These are phyloP conservation scores for Pediacus dermestoides DNA, from an alignment of 2,888 invertebrate genomes.

Conservation along the genomic window DNA sequence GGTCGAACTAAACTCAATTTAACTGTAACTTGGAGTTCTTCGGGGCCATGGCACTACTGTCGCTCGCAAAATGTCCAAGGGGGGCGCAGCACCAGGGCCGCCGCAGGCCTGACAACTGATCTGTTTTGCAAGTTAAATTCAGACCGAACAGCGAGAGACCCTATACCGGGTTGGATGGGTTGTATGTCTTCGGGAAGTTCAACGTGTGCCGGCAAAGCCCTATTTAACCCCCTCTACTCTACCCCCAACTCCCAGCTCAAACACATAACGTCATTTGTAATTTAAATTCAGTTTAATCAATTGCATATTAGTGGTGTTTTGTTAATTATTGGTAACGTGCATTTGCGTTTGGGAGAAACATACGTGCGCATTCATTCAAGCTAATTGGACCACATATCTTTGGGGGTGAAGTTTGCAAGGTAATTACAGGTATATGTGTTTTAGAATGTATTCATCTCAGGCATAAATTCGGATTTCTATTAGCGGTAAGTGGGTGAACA, in stretches of 20 bases:
- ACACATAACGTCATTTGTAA: conserved; percentile 34
- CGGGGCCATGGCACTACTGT: conserved; percentile 28
- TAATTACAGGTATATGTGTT: too few relatives aligned
- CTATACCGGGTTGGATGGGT: conserved; percentile 1
- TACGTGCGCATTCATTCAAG: too few relatives aligned
- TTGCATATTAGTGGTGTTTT: conserved; percentile 27
- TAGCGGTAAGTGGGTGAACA: too few relatives aligned
- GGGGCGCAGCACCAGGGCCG: conserved; percentile 23
- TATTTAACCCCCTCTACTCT: conserved; percentile 22
- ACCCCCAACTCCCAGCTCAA: conserved; percentile 5
- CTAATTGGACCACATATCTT: too few relatives aligned
- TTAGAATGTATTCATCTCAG: too few relatives aligned
- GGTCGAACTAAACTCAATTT: conserved; percentile 40
- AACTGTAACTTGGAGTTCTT: conserved; percentile 42
- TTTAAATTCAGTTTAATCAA: conserved; percentile 31
- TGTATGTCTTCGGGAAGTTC: conserved; percentile 28
- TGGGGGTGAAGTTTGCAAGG: too few relatives aligned
- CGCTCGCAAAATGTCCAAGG: conserved; percentile 28
- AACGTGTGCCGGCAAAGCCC: conserved; percentile 18
- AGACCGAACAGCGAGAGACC: conserved; percentile 12
- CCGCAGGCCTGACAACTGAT: conserved; percentile 39
- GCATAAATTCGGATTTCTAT: too few relatives aligned
- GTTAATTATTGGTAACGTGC: conserved; percentile 20
- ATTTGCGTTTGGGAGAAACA: conserved; percentile 9
- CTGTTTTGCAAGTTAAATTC: conserved; percentile 46